Evolutionary conservation across 2,797 vertebrate genomes (phyloP).

Genomic region (Gallinago nigripennis): DNA sequence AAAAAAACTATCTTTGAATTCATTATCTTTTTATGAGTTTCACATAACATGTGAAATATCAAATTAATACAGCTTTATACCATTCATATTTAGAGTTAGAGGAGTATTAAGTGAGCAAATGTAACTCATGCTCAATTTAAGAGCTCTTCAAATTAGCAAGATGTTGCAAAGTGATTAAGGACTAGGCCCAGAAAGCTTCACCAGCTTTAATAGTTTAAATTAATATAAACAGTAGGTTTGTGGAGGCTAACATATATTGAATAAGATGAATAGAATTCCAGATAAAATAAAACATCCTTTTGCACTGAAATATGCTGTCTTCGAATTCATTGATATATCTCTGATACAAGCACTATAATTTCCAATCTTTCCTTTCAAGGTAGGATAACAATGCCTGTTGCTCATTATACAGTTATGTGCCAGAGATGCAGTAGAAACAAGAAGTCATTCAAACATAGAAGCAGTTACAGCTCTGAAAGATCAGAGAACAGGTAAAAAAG

Average conservation of each 20-base stretch:
- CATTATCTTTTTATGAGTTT: slow-evolving; percentile 24
- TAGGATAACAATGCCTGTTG: not conserved
- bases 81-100: not conserved
- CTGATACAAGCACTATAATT: not conserved
- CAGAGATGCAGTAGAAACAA: not conserved
- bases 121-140: not conserved
- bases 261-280: not conserved
- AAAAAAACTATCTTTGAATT: not conserved
- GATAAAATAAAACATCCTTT: not conserved
- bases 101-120: not conserved
- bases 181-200: not conserved
- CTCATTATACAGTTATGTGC: not conserved
- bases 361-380: not conserved
- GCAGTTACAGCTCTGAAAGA: not conserved
- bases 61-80: not conserved
- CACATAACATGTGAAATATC: not conserved
- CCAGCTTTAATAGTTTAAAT: not conserved
- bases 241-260: not conserved
- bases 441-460: not conserved
- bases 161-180: not conserved
- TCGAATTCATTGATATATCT: not conserved
- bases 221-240: not conserved
- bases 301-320: not conserved
- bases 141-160: not conserved
- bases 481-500: not conserved